These are phyloP conservation scores for Cydia pomonella DNA, from an alignment of 1,140 invertebrate species.

Conservation along the genomic window DNA sequence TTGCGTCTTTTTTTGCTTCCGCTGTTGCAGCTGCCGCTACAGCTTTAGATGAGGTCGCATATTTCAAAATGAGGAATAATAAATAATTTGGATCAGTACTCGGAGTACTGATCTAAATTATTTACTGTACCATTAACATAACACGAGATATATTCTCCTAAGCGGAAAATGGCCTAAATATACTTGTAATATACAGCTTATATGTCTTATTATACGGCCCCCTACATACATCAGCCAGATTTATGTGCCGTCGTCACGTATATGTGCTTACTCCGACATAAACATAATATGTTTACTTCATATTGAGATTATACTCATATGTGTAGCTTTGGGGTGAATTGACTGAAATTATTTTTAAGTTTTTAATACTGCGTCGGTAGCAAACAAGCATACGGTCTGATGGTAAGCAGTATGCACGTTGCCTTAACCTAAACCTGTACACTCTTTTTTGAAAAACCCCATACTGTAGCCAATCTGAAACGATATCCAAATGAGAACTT, in stretches of 20 bases:
- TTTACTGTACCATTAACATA: constrained; percentile 3
- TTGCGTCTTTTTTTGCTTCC: too few species aligned
- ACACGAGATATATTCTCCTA: background rate
- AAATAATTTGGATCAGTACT: too few species aligned
- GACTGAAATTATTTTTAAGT: background rate
- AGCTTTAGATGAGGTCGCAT: too few species aligned
- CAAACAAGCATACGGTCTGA: too few species aligned
- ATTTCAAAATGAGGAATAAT: too few species aligned
- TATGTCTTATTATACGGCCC: background rate
- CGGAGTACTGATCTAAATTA: background rate
- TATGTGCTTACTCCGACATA: background rate
- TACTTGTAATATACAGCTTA: constrained; percentile 10
- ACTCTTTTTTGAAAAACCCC: too few species aligned
- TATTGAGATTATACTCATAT: background rate
- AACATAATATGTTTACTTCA: background rate
- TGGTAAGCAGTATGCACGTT: too few species aligned
- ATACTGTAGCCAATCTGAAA: too few species aligned
- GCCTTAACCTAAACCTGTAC: too few species aligned
- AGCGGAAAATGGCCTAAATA: constrained; percentile 21
- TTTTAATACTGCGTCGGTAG: too few species aligned
- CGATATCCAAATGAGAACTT: too few species aligned
- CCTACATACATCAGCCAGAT: constrained; percentile 1
- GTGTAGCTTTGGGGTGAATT: background rate
- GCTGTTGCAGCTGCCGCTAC: too few species aligned
- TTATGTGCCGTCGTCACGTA: background rate